A percentile compares a stretch with the other conserved stretches of the same genome.
These are phyloP conservation scores for Notothenia rossii DNA, from an alignment of 2,113 vertebrate genomes.

Conservation along the genomic window DNA sequence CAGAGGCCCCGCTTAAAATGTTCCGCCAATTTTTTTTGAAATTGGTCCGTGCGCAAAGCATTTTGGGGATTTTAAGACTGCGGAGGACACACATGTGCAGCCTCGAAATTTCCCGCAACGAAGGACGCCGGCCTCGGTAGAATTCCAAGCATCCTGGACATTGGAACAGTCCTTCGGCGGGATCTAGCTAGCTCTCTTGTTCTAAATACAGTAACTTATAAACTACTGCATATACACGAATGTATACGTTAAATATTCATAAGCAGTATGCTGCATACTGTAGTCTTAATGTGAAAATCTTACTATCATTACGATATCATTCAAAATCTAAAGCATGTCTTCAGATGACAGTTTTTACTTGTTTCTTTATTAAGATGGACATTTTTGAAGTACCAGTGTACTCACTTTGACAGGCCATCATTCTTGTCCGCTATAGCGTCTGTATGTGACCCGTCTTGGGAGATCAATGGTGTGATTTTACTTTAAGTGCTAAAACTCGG, in stretches of 20 bases:
- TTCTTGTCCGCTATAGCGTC: conserved; percentile 8
- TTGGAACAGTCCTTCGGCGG: too few relatives aligned
- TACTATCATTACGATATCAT: background rate
- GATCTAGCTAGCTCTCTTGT: background rate
- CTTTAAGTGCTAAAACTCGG: conserved; percentile 65
- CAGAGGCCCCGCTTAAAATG: too few relatives aligned
- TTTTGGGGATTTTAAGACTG: too few relatives aligned
- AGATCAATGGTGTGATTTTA: conserved; percentile 26
- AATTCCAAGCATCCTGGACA: too few relatives aligned
- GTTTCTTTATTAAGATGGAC: conserved; percentile 45
- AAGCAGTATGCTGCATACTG: too few relatives aligned
- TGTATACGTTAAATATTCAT: background rate
- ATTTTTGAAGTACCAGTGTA: conserved; percentile 38
- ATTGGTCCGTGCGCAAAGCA: too few relatives aligned
- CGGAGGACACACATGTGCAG: too few relatives aligned
- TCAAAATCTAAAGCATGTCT: background rate
- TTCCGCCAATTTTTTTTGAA: too few relatives aligned
- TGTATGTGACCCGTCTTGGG: conserved; percentile 32
- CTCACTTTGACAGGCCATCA: conserved; percentile 45
- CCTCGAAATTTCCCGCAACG: too few relatives aligned
- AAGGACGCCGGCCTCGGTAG: too few relatives aligned
- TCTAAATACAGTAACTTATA: background rate
- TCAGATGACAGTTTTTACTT: background rate
- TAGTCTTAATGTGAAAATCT: background rate
- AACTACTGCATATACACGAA: background rate